These are phyloP conservation scores for Corynorhinus townsendii DNA, from an alignment of 2,113 vertebrate species.

Conservation along the genomic window DNA sequence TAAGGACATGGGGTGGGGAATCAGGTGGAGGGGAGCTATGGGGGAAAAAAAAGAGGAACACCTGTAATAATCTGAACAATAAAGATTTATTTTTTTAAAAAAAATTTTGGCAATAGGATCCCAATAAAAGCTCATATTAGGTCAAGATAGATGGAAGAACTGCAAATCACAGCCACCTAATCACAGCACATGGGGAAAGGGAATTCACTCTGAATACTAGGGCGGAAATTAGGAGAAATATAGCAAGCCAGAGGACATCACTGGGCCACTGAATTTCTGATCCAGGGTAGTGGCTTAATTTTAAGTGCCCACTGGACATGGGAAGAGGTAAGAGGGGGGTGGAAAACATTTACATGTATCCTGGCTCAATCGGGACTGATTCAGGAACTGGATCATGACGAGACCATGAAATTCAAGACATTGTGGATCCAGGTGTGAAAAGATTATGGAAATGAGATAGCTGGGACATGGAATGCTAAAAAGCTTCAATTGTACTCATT, in stretches of 20 bases:
- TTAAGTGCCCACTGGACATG: not conserved
- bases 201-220: not conserved
- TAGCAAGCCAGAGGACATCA: not conserved
- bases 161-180: not conserved
- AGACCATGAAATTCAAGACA: not conserved
- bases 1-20: too few relatives aligned
- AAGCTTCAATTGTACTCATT: not conserved
- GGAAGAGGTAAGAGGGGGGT: not conserved
- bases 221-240: not conserved
- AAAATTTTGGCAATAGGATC: not conserved
- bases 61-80: too few relatives aligned
- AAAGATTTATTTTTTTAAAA: too few relatives aligned
- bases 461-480: not conserved
- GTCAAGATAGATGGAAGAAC: not conserved
- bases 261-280: not conserved
- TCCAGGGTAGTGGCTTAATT: not conserved
- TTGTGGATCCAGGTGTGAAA: not conserved
- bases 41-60: too few relatives aligned
- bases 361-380: not conserved
- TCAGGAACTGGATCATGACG: not conserved
- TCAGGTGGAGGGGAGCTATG: too few relatives aligned
- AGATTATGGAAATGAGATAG: not conserved
- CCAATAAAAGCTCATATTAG: not conserved
- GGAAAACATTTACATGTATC: not conserved
- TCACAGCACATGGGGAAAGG: rapidly evolving